Conservation (phyloP, 2,113 vertebrate genomes). For the Anoplopoma fimbria region DNA sequence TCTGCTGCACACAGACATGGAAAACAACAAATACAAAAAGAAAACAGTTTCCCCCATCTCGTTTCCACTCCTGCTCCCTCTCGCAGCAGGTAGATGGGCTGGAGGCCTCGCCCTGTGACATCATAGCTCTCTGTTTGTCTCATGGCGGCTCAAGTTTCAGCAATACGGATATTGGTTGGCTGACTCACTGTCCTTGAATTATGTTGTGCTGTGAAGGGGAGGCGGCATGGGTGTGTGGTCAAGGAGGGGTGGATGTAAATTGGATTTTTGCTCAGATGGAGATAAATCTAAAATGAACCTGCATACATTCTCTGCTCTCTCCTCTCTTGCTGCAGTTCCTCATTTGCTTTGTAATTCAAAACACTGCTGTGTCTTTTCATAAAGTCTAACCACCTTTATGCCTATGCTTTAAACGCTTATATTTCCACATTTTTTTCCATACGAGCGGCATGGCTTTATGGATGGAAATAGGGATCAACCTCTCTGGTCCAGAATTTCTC, state of each 20-base stretch:
- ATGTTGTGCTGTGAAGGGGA: constrained; percentile 45
- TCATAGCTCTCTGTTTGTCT: constrained; percentile 45
- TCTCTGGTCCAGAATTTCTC: neutral
- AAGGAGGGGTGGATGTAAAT: constrained; percentile 58
- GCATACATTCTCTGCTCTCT: constrained; percentile 4
- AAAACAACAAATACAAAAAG: neutral
- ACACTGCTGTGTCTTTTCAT: constrained; percentile 14
- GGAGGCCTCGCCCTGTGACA: constrained; percentile 60
- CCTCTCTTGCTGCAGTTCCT: constrained; percentile 3
- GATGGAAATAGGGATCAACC: neutral
- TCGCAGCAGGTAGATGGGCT: constrained; percentile 48
- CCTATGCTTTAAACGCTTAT: neutral
- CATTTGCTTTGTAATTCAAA: constrained; percentile 51
- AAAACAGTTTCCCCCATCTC: constrained; percentile 14
- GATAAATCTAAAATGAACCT: constrained; percentile 58
- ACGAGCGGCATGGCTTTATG: neutral
- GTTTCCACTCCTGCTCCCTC: neutral
- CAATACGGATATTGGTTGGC: constrained; percentile 54
- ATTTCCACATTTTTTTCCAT: neutral
- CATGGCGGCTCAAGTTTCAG: constrained; percentile 63
- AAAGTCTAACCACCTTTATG: neutral
- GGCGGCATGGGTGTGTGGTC: constrained; percentile 47
- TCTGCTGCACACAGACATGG: constrained; percentile 45
- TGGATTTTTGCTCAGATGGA: constrained; percentile 65
- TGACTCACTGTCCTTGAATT: constrained; percentile 74